phyloP scores from a whole-genome alignment of 2,113 vertebrate genomes.

The Zosterops lateralis region DNA sequence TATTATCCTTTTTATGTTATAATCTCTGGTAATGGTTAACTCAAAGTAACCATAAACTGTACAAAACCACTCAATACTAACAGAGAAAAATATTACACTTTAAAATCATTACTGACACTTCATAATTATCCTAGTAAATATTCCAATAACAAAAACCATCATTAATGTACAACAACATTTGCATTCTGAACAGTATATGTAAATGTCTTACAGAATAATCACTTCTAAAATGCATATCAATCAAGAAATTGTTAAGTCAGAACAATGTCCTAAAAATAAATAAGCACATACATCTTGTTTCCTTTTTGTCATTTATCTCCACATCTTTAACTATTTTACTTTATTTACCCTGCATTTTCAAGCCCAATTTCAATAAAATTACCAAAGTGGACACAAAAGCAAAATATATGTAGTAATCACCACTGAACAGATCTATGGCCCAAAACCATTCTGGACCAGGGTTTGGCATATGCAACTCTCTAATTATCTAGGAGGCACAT shows the following conservation, averaged over 20 bases:
- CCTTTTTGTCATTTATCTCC: background rate
- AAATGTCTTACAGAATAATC: background rate
- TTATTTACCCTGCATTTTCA: background rate
- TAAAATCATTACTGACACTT: background rate
- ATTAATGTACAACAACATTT: background rate
- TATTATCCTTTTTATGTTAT: background rate
- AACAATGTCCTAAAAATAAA: background rate
- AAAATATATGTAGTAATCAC: background rate
- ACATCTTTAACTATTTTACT: background rate
- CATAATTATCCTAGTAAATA: background rate
- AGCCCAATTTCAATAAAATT: background rate
- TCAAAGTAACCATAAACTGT: background rate
- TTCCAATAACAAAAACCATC: background rate
- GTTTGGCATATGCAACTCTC: background rate
- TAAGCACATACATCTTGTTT: background rate
- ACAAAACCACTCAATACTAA: background rate
- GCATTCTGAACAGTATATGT: background rate
- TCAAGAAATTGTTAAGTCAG: background rate
- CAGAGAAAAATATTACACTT: background rate
- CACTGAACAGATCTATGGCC: background rate
- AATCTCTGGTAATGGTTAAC: background rate
- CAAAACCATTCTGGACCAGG: background rate
- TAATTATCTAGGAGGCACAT: background rate
- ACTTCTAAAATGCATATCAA: background rate
- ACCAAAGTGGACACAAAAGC: background rate